Conservation (phyloP, 2,888 invertebrate species). For the Xylota segnis region DNA sequence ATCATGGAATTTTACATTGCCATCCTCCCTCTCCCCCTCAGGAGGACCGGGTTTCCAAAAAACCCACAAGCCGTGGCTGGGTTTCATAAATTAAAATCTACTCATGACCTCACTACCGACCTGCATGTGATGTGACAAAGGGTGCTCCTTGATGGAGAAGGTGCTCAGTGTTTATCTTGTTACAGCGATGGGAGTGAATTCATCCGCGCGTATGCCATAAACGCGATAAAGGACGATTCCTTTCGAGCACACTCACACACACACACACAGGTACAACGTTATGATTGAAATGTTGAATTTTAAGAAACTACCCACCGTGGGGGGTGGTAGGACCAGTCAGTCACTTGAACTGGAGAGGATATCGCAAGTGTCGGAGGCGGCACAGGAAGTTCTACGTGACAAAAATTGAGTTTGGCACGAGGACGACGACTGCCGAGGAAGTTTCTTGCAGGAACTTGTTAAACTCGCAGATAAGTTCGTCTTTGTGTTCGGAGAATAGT, state of each 20-base stretch:
- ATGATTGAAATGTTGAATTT: conserved; percentile 71
- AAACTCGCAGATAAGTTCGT: conserved; percentile 60
- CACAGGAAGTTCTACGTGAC: conserved; percentile 61
- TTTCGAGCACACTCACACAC: too few species aligned
- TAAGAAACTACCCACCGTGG: conserved; percentile 18
- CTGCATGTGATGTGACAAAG: conserved; percentile 64
- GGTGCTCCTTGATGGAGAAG: conserved; percentile 38
- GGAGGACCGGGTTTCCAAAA: too few species aligned
- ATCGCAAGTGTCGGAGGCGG: conserved; percentile 19
- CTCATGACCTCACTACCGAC: conserved; percentile 72
- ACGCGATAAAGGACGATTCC: conserved; percentile 49
- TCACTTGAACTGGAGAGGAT: conserved; percentile 7
- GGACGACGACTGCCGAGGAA: conserved; percentile 24
- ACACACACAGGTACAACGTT: neutral
- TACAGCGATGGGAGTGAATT: conserved; percentile 37
- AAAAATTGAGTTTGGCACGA: conserved; percentile 61
- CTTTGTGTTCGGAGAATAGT: conserved; percentile 35
- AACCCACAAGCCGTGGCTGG: conserved; percentile 50
- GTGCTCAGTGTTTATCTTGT: conserved; percentile 66
- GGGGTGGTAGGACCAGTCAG: neutral
- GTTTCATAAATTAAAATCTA: conserved; percentile 70
- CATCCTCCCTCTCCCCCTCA: too few species aligned
- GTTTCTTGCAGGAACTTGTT: conserved; percentile 56
- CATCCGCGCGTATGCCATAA: conserved; percentile 63
- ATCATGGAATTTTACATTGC: conserved; percentile 55